These are phyloP conservation scores for Lepidochrysops patricia DNA, from an alignment of 2,888 invertebrate species.

Conservation along the genomic window DNA sequence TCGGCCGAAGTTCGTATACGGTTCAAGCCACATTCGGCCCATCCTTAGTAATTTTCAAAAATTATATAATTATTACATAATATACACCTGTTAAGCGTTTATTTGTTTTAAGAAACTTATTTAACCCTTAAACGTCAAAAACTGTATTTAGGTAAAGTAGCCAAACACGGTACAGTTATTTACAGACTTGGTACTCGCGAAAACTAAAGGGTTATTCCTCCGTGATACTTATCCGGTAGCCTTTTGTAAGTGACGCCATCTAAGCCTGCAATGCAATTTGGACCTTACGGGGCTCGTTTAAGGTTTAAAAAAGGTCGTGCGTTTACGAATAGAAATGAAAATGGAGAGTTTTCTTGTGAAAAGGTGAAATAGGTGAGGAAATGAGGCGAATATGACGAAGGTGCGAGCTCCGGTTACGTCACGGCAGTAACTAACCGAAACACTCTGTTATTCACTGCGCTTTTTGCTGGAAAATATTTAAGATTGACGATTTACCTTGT, in stretches of 20 bases:
- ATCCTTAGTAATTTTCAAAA: background rate
- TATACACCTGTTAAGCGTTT: no score
- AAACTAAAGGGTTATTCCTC: constrained; percentile 27
- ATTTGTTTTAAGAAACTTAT: no score
- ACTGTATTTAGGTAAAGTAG: background rate
- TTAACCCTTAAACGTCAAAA: background rate
- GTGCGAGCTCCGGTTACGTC: constrained; percentile 13
- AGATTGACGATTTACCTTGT: no score
- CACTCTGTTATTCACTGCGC: background rate
- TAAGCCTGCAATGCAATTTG: constrained; percentile 6
- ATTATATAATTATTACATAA: no score
- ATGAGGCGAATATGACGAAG: constrained; percentile 34
- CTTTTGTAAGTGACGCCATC: constrained; percentile 28
- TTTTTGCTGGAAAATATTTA: background rate
- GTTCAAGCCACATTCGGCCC: no score
- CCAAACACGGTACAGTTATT: constrained; percentile 21
- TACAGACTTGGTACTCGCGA: constrained; percentile 23
- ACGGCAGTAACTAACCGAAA: background rate
- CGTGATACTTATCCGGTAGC: constrained; percentile 23
- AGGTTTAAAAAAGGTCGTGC: constrained; percentile 4
- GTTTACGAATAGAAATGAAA: constrained; percentile 30
- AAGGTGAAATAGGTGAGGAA: constrained; percentile 38
- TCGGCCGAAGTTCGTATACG: no score
- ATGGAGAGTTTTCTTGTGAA: constrained; percentile 44
- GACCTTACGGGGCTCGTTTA: background rate